Evolutionary conservation across 2,888 invertebrate species (phyloP).

Genomic region (Barypeithes pellucidus): DNA sequence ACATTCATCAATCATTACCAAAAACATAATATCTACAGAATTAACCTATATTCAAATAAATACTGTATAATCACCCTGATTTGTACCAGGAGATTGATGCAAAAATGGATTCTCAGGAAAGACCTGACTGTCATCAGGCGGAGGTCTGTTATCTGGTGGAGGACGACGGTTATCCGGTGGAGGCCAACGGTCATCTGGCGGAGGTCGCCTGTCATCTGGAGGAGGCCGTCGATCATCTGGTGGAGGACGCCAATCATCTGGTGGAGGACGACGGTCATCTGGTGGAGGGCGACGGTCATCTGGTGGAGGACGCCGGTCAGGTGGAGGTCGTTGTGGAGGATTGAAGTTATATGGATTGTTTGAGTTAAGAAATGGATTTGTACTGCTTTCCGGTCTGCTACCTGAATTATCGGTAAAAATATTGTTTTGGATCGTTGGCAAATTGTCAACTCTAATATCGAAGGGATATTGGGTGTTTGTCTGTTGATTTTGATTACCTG

Average conservation of each 20-base stretch:
- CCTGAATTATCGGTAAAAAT: slow-evolving; percentile 28
- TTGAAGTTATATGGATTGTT: slow-evolving; percentile 54
- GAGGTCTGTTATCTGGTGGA: slow-evolving; percentile 22
- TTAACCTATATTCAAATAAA: too few species aligned
- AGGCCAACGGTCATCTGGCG: slow-evolving; percentile 5
- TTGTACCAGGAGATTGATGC: slow-evolving; percentile 28
- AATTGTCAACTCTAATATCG: slow-evolving; percentile 33
- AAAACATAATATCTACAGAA: too few species aligned
- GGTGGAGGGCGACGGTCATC: slow-evolving; percentile 23
- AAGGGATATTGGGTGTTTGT: slow-evolving; percentile 25
- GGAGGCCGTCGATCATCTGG: slow-evolving; percentile 16
- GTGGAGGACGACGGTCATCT: slow-evolving; percentile 6
- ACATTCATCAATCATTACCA: too few species aligned
- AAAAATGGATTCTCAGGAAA: slow-evolving; percentile 51
- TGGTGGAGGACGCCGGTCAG: slow-evolving; percentile 9
- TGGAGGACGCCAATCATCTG: not conserved
- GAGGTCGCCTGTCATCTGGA: slow-evolving; percentile 5
- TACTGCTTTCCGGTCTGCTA: not conserved
- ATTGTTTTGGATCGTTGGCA: slow-evolving; percentile 34
- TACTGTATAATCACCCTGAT: slow-evolving; percentile 1
- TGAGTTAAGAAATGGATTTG: slow-evolving; percentile 30
- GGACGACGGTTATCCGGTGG: slow-evolving; percentile 13
- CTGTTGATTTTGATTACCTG: slow-evolving; percentile 30
- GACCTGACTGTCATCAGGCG: not conserved
- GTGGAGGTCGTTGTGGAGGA: slow-evolving; percentile 34